Base-by-base conservation (phyloP, 2,797 vertebrate genomes). In the Lutjanus argentimaculatus region DNA sequence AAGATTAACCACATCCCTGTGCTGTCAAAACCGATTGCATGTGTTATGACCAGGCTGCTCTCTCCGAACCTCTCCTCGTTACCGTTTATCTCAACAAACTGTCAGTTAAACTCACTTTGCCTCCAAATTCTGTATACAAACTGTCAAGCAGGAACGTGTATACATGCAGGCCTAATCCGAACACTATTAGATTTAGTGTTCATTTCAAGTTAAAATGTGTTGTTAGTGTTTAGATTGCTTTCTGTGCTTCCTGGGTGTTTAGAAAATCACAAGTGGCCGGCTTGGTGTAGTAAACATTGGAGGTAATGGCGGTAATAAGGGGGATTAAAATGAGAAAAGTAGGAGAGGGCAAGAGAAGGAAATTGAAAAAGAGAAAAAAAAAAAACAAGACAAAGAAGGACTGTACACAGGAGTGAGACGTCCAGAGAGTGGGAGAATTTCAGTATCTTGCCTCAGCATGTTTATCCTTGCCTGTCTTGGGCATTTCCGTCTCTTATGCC, bases 401-500 rank as follows among this genome's bases (percentile, higher is more conserved):
- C 17, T 11, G 72, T 12, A 42, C 13, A 75, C 51, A 57, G 49
- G 19, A 58, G 74, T 64, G 65, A 84, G 58, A 64, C 70, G 69
- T 30, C 49, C 55, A 74, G 61, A 73, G 81, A 87, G 79, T 62
- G 81, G 82, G 82, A 80, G 85, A 79, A 85, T 93, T 91, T 91
- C 89, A 91, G 72, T 81, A 80, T 89, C 90, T 92, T 93, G 90
- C 92, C 90, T 92, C 91, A 93, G 93, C 84, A 80, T 93, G 92
- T 92, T 93, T 92, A 91, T 91, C 85, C 78, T 79, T 88, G 79
- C 84, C 84, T 85, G 91, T 90, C 88, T 88, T 40, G 73, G 75
- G 79, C 83, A 84, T 90, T 91, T 90, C 67, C 85, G 78, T 88
- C 77, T 82, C 76, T 88, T 85, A 72, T 77, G 81, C 72, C 72